Conservation (phyloP, 2,888 invertebrate genomes). For the Drosophila sordidapex region DNA sequence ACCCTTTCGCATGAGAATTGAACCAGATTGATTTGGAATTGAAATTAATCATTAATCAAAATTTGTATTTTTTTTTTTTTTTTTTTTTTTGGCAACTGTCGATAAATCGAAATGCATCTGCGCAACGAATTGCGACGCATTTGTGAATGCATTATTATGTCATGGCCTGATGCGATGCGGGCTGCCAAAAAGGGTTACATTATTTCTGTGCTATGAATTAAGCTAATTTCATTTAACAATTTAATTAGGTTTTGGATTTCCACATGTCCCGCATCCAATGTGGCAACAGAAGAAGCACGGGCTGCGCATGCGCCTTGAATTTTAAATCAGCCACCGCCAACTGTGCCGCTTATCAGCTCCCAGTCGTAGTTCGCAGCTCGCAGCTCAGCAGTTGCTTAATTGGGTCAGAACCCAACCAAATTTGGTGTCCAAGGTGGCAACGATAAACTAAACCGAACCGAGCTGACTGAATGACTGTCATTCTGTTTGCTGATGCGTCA, state of each 20-base stretch:
- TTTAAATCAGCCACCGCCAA: slow-evolving; percentile 2
- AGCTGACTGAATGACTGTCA: slow-evolving; percentile 12
- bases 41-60: slow-evolving; percentile 46
- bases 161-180: slow-evolving; percentile 48
- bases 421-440: slow-evolving; percentile 42
- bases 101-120: slow-evolving; percentile 54
- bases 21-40: slow-evolving; percentile 19
- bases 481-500: slow-evolving; percentile 41
- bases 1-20: slow-evolving; percentile 10
- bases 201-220: slow-evolving; percentile 43
- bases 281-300: slow-evolving; percentile 47
- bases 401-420: slow-evolving; percentile 35
- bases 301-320: slow-evolving; percentile 66
- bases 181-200: slow-evolving; percentile 61
- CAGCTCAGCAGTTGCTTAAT: slow-evolving; percentile 28
- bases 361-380: not conserved
- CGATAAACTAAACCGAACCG: slow-evolving; percentile 2
- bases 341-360: slow-evolving; percentile 29
- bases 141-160: slow-evolving; percentile 41
- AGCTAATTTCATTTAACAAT: slow-evolving; percentile 76
- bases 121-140: slow-evolving; percentile 44
- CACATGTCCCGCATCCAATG: slow-evolving; percentile 72
- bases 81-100: slow-evolving; percentile 21
- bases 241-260: slow-evolving; percentile 72
- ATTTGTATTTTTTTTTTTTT: slow-evolving; percentile 3